A percentile compares a stretch with the other conserved stretches of the same genome.
Conservation (phyloP, 2,888 invertebrate genomes). For the Lathronympha strigana region DNA sequence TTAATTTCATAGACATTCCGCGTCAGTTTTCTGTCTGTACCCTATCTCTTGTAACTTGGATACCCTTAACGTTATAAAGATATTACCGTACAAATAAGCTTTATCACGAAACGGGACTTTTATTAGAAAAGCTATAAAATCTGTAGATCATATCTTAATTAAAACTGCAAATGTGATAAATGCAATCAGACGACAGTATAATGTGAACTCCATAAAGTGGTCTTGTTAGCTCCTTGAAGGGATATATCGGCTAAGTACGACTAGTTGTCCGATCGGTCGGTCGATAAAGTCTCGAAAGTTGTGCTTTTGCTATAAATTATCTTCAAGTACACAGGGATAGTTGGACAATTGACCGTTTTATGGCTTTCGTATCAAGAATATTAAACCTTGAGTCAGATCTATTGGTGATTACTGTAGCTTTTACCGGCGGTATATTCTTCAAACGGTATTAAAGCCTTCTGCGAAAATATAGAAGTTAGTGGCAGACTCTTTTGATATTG, state of each 20-base stretch:
- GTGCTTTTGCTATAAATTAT: conserved; percentile 42
- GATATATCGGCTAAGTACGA: conserved; percentile 46
- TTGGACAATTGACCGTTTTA: conserved; percentile 41
- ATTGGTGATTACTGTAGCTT: conserved; percentile 21
- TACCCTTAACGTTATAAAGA: background rate
- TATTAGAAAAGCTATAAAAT: conserved; percentile 13
- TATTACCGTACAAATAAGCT: background rate
- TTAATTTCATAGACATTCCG: no score
- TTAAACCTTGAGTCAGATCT: conserved; percentile 33
- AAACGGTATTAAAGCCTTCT: background rate
- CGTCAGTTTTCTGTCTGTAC: no score
- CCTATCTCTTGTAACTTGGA: background rate
- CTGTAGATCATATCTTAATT: conserved; percentile 13
- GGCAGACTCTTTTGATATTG: no score
- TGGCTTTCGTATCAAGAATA: conserved; percentile 38
- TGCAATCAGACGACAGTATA: conserved; percentile 9
- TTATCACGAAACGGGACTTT: conserved; percentile 2
- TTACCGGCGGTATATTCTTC: conserved; percentile 11
- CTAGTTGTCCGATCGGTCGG: conserved; percentile 37
- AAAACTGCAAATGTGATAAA: conserved; percentile 25
- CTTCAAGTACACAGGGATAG: conserved; percentile 40
- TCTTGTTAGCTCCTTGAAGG: conserved; percentile 53
- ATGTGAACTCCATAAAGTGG: conserved; percentile 46
- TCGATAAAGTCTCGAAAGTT: conserved; percentile 41
- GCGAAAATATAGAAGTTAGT: background rate